A percentile compares a stretch with the other conserved stretches of the same genome.
Evolutionary conservation across 2,888 invertebrate genomes (phyloP).

Genomic region (Apeira syringaria): DNA sequence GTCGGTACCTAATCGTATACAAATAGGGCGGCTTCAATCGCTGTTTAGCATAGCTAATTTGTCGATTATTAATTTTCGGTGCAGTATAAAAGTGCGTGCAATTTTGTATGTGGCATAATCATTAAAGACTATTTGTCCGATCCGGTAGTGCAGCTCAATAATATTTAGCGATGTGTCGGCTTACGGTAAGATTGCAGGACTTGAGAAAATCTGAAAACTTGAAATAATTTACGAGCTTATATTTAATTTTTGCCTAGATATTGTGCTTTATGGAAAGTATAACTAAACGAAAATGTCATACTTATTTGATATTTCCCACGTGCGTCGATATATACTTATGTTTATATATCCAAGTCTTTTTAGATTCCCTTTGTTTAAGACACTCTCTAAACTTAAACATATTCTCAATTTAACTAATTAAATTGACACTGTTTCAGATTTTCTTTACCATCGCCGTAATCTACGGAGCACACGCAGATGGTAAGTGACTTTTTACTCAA

Average conservation of each 20-base stretch:
- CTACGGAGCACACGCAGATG: slow-evolving; percentile 67
- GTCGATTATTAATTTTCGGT: slow-evolving; percentile 71
- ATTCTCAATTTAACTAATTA: too few species aligned
- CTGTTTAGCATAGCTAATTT: slow-evolving; percentile 74
- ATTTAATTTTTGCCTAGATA: too few species aligned
- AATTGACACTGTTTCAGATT: slow-evolving; percentile 73
- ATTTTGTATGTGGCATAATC: slow-evolving; percentile 54
- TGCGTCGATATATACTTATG: too few species aligned
- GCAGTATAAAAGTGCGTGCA: slow-evolving; percentile 74
- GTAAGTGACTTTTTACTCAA: too few species aligned
- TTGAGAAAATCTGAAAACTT: neutral
- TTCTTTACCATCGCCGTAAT: slow-evolving; percentile 73
- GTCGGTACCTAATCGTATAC: slow-evolving; percentile 65
- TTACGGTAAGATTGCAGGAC: slow-evolving; percentile 62
- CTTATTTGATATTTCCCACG: too few species aligned
- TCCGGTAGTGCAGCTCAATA: slow-evolving; percentile 49
- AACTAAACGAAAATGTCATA: too few species aligned
- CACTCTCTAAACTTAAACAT: too few species aligned
- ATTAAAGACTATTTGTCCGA: slow-evolving; percentile 54
- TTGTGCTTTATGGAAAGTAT: too few species aligned
- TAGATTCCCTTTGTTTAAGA: too few species aligned
- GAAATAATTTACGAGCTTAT: too few species aligned
- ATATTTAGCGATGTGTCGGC: slow-evolving; percentile 62
- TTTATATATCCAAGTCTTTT: too few species aligned
- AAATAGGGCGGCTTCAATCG: slow-evolving; percentile 66